Conservation (phyloP, 2,113 vertebrate genomes). For the Uria aalge region DNA sequence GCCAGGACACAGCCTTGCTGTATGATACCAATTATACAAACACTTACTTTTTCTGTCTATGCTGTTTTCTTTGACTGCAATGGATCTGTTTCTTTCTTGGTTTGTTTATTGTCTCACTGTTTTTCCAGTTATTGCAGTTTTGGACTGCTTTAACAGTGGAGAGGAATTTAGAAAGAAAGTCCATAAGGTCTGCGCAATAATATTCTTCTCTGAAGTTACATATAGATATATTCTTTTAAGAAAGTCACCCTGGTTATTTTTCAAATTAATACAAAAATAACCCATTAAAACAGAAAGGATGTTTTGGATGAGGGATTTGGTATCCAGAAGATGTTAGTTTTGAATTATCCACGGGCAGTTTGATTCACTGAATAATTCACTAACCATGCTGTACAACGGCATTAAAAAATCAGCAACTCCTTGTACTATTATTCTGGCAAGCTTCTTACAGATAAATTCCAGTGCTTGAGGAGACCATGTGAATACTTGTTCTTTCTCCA, state of each 20-base stretch:
- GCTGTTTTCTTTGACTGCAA: not conserved
- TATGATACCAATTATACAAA: not conserved
- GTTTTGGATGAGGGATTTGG: not conserved
- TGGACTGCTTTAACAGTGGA: not conserved
- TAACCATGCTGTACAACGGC: not conserved
- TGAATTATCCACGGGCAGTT: conserved; percentile 45
- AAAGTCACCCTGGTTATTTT: not conserved
- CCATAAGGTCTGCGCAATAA: not conserved
- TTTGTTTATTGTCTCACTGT: not conserved
- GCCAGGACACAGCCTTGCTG: not conserved
- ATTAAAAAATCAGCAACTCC: conserved; percentile 19
- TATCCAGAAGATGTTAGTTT: conserved; percentile 5
- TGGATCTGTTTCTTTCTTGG: not conserved
- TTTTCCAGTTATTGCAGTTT: conserved; percentile 35
- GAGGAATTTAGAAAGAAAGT: not conserved
- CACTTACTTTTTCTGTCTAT: conserved; percentile 14
- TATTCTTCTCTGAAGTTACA: not conserved
- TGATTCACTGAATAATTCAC: conserved; percentile 46
- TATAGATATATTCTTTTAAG: not conserved
- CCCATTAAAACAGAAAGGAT: not conserved
- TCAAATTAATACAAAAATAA: not conserved
- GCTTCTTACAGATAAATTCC: not conserved
- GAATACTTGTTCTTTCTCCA: not conserved
- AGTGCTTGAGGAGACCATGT: not conserved
- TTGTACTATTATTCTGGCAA: not conserved